These are phyloP conservation scores for Phallusia fumigata DNA, from an alignment of 23 tunicate species.

Conservation along the genomic window DNA sequence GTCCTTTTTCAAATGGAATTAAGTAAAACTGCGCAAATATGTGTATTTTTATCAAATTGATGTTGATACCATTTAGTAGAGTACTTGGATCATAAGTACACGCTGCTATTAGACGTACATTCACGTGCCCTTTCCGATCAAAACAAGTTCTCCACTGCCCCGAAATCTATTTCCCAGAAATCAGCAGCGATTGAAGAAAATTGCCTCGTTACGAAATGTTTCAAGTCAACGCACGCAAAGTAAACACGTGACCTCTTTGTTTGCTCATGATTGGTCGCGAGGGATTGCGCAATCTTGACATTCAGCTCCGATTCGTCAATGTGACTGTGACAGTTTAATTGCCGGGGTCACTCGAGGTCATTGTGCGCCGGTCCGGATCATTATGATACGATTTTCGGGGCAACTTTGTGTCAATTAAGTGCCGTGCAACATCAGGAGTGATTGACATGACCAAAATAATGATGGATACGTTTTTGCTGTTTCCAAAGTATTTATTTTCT, in stretches of 20 bases:
- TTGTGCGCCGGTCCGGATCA: not conserved
- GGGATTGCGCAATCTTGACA: constrained; percentile 13
- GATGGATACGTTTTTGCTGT: too few relatives aligned
- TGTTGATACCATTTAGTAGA: too few relatives aligned
- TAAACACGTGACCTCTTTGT: not conserved
- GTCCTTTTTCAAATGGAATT: too few relatives aligned
- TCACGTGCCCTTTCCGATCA: too few relatives aligned
- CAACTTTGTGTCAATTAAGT: constrained; percentile 1
- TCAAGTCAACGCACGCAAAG: not conserved
- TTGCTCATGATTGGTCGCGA: not conserved
- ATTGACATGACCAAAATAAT: not conserved
- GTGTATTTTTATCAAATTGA: too few relatives aligned
- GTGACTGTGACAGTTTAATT: constrained; percentile 10
- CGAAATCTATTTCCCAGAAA: not conserved
- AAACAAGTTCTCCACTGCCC: not conserved
- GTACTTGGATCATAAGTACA: too few relatives aligned
- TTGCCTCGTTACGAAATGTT: not conserved
- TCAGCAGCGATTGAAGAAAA: not conserved
- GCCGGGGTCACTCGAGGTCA: constrained; percentile 11
- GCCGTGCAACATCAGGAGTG: not conserved
- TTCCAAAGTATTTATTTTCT: too few relatives aligned
- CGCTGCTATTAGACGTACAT: too few relatives aligned
- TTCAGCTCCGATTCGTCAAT: constrained; percentile 13
- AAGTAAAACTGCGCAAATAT: too few relatives aligned
- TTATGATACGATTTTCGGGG: not conserved